Evolutionary conservation across 2,113 vertebrate species (phyloP).

Genomic region (Phalacrocorax aristotelis): DNA sequence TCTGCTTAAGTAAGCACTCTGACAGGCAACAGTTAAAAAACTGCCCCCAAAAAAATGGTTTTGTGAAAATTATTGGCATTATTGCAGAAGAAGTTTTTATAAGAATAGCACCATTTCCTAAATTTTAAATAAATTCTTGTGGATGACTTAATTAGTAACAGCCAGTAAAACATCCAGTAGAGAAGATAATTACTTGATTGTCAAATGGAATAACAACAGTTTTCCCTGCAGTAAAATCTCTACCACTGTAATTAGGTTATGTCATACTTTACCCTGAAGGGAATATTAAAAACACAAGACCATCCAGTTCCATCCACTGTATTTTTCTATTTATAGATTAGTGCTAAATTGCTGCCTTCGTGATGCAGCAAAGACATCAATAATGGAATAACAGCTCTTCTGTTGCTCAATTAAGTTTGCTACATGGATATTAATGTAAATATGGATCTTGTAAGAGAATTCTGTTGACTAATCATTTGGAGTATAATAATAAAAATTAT

Average conservation of each 20-base stretch:
- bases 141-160: slow-evolving; percentile 69
- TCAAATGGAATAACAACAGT: slow-evolving; percentile 74
- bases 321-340: slow-evolving; percentile 71
- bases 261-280: slow-evolving; percentile 69
- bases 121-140: slow-evolving; percentile 66
- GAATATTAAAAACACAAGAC: slow-evolving; percentile 72
- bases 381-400: slow-evolving; percentile 42
- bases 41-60: background rate
- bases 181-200: slow-evolving; percentile 78
- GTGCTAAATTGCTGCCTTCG: slow-evolving; percentile 64
- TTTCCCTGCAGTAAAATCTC: slow-evolving; percentile 71
- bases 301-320: slow-evolving; percentile 39
- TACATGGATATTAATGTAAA: slow-evolving; percentile 61
- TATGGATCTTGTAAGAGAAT: slow-evolving; percentile 30
- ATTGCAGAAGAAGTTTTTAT: background rate
- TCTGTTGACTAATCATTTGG: slow-evolving; percentile 47
- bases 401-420: slow-evolving; percentile 54
- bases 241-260: slow-evolving; percentile 75
- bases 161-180: slow-evolving; percentile 61
- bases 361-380: slow-evolving; percentile 62
- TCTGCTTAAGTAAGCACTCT: background rate
- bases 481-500: slow-evolving; percentile 14
- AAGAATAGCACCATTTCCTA: background rate
- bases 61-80: background rate
- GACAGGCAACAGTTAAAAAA: background rate